Conservation (phyloP, 2,888 invertebrate species). For the Nymphalis polychloros region DNA sequence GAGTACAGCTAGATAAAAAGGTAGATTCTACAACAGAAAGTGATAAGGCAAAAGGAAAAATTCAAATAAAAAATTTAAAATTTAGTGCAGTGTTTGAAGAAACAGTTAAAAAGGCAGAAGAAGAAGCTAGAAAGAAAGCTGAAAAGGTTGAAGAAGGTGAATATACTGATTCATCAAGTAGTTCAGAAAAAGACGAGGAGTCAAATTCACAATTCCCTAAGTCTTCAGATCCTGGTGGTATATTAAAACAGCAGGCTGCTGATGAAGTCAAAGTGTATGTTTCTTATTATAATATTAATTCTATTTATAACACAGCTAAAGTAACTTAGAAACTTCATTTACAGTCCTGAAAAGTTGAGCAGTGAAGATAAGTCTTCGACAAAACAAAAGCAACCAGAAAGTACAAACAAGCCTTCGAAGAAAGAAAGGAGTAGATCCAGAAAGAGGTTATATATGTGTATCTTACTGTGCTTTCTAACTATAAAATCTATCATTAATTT, state of each 20-base stretch:
- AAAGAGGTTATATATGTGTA: slow-evolving; percentile 51
- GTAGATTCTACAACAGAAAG: slow-evolving; percentile 52
- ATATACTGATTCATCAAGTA: slow-evolving; percentile 75
- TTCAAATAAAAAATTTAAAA: slow-evolving; percentile 86
- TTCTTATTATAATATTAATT: slow-evolving; percentile 6
- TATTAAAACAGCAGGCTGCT: slow-evolving; percentile 69
- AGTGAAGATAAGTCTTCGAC: slow-evolving; percentile 58
- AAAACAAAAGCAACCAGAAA: slow-evolving; percentile 50
- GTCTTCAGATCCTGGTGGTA: slow-evolving; percentile 73
- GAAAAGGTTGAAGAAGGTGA: slow-evolving; percentile 85
- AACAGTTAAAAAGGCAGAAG: slow-evolving; percentile 84
- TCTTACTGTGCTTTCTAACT: neutral
- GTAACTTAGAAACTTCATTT: slow-evolving; percentile 16
- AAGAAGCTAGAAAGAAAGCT: slow-evolving; percentile 82
- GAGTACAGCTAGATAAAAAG: slow-evolving; percentile 58
- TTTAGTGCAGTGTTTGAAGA: slow-evolving; percentile 85
- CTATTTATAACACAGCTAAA: neutral
- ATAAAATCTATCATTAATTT: no score
- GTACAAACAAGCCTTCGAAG: slow-evolving; percentile 54
- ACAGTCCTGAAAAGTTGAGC: slow-evolving; percentile 48
- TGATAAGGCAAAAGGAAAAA: slow-evolving; percentile 80
- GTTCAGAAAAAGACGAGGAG: slow-evolving; percentile 63
- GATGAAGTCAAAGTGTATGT: slow-evolving; percentile 80
- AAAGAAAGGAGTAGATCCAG: slow-evolving; percentile 57
- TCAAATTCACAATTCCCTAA: slow-evolving; percentile 72